These are phyloP conservation scores for Meda fulgida DNA, from an alignment of 2,797 vertebrate genomes.

Conservation along the genomic window DNA sequence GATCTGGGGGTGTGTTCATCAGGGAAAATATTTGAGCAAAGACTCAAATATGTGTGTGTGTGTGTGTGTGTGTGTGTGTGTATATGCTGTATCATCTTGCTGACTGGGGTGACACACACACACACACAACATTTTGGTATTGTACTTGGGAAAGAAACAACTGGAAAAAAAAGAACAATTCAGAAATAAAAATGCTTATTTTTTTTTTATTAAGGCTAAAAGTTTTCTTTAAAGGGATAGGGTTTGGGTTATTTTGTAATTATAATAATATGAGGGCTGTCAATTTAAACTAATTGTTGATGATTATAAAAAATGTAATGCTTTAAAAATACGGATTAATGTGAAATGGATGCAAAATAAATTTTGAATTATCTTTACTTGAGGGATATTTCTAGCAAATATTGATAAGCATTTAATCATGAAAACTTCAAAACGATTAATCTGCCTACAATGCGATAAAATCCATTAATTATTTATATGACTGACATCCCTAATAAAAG, in stretches of 20 bases:
- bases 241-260: neutral
- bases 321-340: neutral
- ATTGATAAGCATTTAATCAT: neutral
- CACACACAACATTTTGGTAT: neutral
- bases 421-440: neutral
- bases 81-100: neutral
- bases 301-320: neutral
- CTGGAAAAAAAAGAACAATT: too few relatives aligned
- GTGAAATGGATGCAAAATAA: neutral
- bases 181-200: too few relatives aligned
- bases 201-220: neutral
- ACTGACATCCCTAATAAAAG: neutral
- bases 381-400: neutral
- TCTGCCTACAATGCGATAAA: neutral
- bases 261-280: neutral
- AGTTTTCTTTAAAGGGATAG: neutral
- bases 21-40: conserved; percentile 1
- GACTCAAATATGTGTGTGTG: neutral
- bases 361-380: neutral
- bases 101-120: neutral
- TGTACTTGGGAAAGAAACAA: neutral
- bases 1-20: conserved; percentile 18
- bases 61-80: conserved; percentile 36
- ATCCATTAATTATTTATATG: neutral
- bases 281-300: neutral